Base-by-base conservation (phyloP, 2,113 vertebrate species). In the Oreochromis niloticus region DNA sequence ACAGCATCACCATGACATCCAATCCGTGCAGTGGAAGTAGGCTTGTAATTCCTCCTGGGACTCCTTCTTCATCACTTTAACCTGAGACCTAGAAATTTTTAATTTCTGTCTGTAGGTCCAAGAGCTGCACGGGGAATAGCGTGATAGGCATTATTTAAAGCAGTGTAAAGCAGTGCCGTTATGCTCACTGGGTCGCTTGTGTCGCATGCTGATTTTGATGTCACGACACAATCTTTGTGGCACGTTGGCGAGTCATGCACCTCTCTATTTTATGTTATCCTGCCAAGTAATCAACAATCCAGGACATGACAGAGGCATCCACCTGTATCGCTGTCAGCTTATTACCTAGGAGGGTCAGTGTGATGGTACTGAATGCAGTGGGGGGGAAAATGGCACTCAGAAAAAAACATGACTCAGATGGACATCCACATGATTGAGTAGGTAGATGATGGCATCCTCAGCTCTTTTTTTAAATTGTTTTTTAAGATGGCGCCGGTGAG, bases 231-330 rank as follows among this genome's bases (percentile, higher is more conserved):
- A 34, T 34, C 30, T 10, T 61, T 34, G 30, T 34, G 30, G 57
- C 1, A 1, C 1, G 1, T 16, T 0, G 14, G 56, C 2, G 0
- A 9, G 56, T 59, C 1, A 0, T 59, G 27, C 14, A 32, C 14
- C 27, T 59, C 27, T 17, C 0, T 9, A 9, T 30, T 27, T 57
- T 59, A 16, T 57, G 56, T 59, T 59, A 30, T 59, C 8, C 2
- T 61, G 14, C 27, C 57, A 61, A 61, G 5, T 17, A 32, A 61
- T 61, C 57, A 32, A 61, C 57, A 61, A 61, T 17, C 57, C 57
- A 32, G 27, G 57, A 61, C 5, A 61, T 32, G 57, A 61, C 14
- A 61, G 57, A 32, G 57, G 57, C 5, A 36, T 34, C 34, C 34
- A 34, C 34, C 7, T 34, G 6, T 6, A 7, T 34, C 34, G 7